Percentiles rank a stretch among this genome's conserved stretches.
Evolutionary conservation across 2,888 invertebrate species (phyloP).

Genomic region (Hypolimnas misippus): DNA sequence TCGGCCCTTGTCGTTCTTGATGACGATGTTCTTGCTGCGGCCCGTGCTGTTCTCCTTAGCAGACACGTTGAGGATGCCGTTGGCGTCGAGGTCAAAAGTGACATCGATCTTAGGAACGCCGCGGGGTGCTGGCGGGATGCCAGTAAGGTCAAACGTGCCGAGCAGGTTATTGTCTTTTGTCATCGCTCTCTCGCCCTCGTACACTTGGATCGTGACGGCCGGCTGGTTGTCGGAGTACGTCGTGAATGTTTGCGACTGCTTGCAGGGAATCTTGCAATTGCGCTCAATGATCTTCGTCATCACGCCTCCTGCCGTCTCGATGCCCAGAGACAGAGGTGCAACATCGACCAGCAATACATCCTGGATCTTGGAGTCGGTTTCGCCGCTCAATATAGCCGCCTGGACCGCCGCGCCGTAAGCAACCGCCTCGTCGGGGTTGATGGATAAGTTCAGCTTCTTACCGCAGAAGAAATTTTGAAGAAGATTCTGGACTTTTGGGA

Average conservation of each 20-base stretch:
- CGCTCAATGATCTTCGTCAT: conserved; percentile 91
- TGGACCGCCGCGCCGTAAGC: conserved; percentile 91
- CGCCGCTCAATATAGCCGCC: conserved; percentile 88
- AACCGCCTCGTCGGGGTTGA: conserved; percentile 92
- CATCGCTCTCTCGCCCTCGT: conserved; percentile 91
- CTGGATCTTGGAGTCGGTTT: conserved; percentile 89
- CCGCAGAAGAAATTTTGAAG: conserved; percentile 90
- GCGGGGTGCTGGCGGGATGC: no score
- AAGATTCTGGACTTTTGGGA: conserved; percentile 90
- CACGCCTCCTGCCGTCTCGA: conserved; percentile 92
- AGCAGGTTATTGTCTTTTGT: conserved; percentile 91
- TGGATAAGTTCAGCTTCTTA: conserved; percentile 88
- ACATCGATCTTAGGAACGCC: no score
- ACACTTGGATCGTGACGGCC: conserved; percentile 89
- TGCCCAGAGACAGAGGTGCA: conserved; percentile 87
- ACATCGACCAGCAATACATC: conserved; percentile 86
- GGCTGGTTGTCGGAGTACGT: conserved; percentile 93
- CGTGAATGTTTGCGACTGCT: conserved; percentile 89
- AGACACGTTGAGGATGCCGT: conserved; percentile 92
- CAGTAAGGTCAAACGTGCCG: conserved; percentile 86
- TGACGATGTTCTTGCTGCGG: conserved; percentile 90
- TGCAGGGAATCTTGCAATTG: conserved; percentile 88
- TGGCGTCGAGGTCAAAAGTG: no score
- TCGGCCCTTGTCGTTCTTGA: conserved; percentile 92
- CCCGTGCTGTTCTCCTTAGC: conserved; percentile 88